Base-by-base conservation (phyloP, 30 jellyfish, hydroid and myxozoan genomes). In the Chrysaora quinquecirrha region DNA sequence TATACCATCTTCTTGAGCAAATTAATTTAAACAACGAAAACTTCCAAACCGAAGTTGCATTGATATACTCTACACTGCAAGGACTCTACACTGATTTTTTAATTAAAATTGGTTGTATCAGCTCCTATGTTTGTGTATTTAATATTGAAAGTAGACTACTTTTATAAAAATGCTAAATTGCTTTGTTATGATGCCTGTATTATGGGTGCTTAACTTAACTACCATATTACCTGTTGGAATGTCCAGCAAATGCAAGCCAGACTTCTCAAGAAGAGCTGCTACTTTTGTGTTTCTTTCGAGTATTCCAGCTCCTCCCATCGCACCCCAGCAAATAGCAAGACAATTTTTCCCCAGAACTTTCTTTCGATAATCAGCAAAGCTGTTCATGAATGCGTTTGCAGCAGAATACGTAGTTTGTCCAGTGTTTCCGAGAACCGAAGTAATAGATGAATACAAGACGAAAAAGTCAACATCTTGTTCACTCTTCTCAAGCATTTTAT, bases 271-370 rank as follows among this genome's bases (percentile, higher is more conserved):
- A 11, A 83, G n/a, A 10, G 52, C 23, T 6, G 94, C 94, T 20
- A 72, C 54, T 22, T 56, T 56, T 22, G 27, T 22, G 34, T 68
- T 72, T 0, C 86, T 68, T 46, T 83, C 62, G 28, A 83, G 73
- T 68, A 83, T 72, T 34, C 94, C 94, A 30, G 87, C 78, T 18
- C 94, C 94, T 14, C 87, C 94, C 94, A 83, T 83, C 29, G 94
- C 87, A n/a, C 94, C 94, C 94, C 94, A 83, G 67, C 94, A 83
- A 34, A 83, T 69, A 16, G 94, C 27, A 11, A 68, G 72, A 71
- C 94, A 70, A 2, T 80, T 86, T 19, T 83, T 83, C 7, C 79
- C 73, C 34, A 62, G 71, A 16, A 71, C 86, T 23, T 58, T 24
- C 48, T 12, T 27, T 31, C 87, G 83, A 30, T 70, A 83, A 1